Percentiles rank a stretch among this genome's conserved stretches.
Evolutionary conservation across 1,140 invertebrate genomes (phyloP).

Genomic region (honey bee (Apis mellifera)): DNA sequence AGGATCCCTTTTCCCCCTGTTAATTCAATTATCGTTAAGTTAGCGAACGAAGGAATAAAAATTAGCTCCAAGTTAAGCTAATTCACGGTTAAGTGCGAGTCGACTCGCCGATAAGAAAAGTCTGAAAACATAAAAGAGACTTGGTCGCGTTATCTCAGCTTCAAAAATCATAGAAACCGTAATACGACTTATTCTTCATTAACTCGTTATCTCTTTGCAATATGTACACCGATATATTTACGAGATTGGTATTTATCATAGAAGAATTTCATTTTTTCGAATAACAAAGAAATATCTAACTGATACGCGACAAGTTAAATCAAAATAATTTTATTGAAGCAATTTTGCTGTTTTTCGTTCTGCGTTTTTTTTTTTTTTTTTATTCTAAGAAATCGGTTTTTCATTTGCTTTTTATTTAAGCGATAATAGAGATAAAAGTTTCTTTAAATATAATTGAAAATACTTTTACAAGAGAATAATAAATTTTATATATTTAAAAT

Average conservation of each 20-base stretch:
- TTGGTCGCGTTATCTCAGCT: constrained; percentile 33
- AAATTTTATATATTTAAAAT: too few relatives aligned
- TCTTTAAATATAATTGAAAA: too few relatives aligned
- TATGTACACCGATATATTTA: constrained; percentile 11
- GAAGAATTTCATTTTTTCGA: constrained; percentile 36
- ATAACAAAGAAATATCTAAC: constrained; percentile 7
- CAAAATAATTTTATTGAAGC: too few relatives aligned
- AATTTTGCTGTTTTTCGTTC: background rate
- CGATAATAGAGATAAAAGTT: too few relatives aligned
- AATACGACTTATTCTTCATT: constrained; percentile 35
- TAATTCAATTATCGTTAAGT: constrained; percentile 59
- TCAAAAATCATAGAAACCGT: constrained; percentile 39
- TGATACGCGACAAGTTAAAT: too few relatives aligned
- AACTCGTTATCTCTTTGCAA: constrained; percentile 47
- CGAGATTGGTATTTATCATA: constrained; percentile 41
- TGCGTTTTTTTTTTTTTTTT: too few relatives aligned
- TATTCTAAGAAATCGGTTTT: too few relatives aligned
- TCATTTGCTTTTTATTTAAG: too few relatives aligned
- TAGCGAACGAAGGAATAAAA: constrained; percentile 34
- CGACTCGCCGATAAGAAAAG: constrained; percentile 40
- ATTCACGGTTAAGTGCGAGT: constrained; percentile 51
- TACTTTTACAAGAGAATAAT: too few relatives aligned
- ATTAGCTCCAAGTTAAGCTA: constrained; percentile 51
- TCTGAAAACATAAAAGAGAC: constrained; percentile 27
- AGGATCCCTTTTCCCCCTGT: background rate